Percentiles rank a stretch among this genome's conserved stretches.
Evolutionary conservation across 2,113 vertebrate species (phyloP).

Genomic region (Ibidorhyncha struthersii): DNA sequence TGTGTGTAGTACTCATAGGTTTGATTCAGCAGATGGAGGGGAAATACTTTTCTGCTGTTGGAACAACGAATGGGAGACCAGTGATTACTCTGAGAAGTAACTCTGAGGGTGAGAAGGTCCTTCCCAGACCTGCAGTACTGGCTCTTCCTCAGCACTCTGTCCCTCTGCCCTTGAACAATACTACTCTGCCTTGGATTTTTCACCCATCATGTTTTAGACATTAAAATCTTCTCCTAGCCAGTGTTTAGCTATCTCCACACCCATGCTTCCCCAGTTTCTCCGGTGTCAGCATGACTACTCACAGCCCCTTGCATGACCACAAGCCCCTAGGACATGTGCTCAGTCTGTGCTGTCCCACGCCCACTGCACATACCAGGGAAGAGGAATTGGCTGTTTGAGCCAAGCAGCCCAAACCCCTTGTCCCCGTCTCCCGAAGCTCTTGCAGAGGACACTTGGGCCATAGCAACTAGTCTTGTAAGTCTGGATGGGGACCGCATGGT

Average conservation of each 20-base stretch:
- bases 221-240: neutral
- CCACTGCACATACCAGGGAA: neutral
- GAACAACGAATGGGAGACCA: neutral
- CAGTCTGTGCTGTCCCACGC: neutral
- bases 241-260: neutral
- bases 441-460: neutral
- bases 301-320: neutral
- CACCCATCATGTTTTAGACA: neutral
- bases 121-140: neutral
- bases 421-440: neutral
- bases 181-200: neutral
- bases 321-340: neutral
- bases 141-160: neutral
- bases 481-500: neutral
- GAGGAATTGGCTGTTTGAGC: neutral
- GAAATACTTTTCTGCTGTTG: neutral
- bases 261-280: neutral
- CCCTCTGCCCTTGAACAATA: neutral
- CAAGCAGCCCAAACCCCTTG: neutral
- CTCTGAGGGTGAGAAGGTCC: neutral
- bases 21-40: neutral
- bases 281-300: neutral
- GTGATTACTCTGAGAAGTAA: neutral
- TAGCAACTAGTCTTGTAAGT: neutral
- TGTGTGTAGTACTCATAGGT: neutral